Evolutionary conservation across 1,140 invertebrate genomes (phyloP).

Genomic region (Pseudachorutes palmiensis): DNA sequence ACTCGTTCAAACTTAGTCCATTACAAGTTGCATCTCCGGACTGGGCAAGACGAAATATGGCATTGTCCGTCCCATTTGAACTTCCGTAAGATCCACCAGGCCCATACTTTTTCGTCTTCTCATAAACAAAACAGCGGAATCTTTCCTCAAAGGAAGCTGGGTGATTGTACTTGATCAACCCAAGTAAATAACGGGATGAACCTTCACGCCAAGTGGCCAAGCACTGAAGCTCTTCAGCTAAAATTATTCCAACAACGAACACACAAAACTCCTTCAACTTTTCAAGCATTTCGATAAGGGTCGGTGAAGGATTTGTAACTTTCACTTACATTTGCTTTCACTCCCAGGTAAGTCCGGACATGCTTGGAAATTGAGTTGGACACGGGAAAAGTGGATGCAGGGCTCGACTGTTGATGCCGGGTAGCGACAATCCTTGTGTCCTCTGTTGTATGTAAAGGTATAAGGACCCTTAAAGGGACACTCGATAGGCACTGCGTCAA

Average conservation of each 20-base stretch:
- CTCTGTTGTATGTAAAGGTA: slow-evolving; percentile 73
- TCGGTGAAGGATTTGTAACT: too few species aligned
- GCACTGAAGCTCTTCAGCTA: slow-evolving; percentile 46
- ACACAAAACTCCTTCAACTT: too few species aligned
- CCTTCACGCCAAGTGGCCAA: slow-evolving; percentile 48
- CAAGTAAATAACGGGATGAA: slow-evolving; percentile 45
- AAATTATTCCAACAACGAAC: slow-evolving; percentile 2
- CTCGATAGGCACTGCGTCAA: slow-evolving; percentile 66
- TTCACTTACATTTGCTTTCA: slow-evolving; percentile 48
- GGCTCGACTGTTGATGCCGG: slow-evolving; percentile 69
- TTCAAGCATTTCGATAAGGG: not conserved
- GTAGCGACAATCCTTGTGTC: slow-evolving; percentile 64
- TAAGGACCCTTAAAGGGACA: slow-evolving; percentile 72
- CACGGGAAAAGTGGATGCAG: slow-evolving; percentile 68
- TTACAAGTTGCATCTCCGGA: slow-evolving; percentile 73
- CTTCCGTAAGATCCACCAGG: not conserved
- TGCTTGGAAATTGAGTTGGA: slow-evolving; percentile 79
- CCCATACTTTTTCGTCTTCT: slow-evolving; percentile 31
- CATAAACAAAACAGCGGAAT: slow-evolving; percentile 46
- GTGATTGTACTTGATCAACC: slow-evolving; percentile 43
- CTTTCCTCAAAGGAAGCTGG: slow-evolving; percentile 44
- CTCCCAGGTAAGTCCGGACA: slow-evolving; percentile 79
- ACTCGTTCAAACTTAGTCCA: slow-evolving; percentile 50
- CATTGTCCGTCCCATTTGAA: slow-evolving; percentile 30
- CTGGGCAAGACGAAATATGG: slow-evolving; percentile 58